Percentiles rank a stretch among this genome's conserved stretches.
phyloP scores from a whole-genome alignment of 2,113 vertebrate genomes.

The Salvelinus fontinalis region DNA sequence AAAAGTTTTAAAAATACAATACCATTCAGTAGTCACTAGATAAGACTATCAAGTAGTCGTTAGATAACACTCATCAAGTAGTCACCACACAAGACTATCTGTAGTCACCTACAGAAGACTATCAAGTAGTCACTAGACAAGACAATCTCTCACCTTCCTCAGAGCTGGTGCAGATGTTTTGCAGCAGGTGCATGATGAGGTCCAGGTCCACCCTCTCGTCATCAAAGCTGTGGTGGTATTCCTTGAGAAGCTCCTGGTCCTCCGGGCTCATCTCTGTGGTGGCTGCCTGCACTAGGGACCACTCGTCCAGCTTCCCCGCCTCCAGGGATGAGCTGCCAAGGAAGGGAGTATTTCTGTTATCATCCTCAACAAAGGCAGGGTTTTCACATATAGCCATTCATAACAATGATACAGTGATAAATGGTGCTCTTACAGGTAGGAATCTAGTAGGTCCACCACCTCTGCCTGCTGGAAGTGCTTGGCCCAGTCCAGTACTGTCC shows the following conservation, averaged over 20 bases:
- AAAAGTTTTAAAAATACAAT: neutral
- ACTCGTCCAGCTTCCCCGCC: slow-evolving; percentile 76
- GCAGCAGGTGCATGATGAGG: slow-evolving; percentile 89
- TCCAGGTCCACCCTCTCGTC: slow-evolving; percentile 91
- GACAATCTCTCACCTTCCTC: slow-evolving; percentile 75
- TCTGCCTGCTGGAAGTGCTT: slow-evolving; percentile 85
- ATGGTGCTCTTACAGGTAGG: slow-evolving; percentile 80
- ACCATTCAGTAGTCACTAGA: neutral
- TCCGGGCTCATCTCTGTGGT: slow-evolving; percentile 76
- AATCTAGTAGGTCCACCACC: slow-evolving; percentile 85
- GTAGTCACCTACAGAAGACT: no score
- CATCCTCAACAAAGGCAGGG: no score
- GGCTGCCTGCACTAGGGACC: slow-evolving; percentile 69
- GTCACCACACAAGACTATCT: neutral
- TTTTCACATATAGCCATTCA: neutral
- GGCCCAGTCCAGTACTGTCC: slow-evolving; percentile 93
- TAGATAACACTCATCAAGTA: no score
- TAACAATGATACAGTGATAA: neutral
- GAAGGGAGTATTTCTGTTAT: neutral
- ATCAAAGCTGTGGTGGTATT: slow-evolving; percentile 91
- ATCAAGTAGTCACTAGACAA: neutral
- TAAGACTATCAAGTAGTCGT: neutral
- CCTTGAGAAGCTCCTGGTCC: slow-evolving; percentile 84
- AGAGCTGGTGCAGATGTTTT: slow-evolving; percentile 82
- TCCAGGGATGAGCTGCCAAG: slow-evolving; percentile 75